These are phyloP conservation scores for Crotalus viridis DNA, from an alignment of 2,113 vertebrate genomes.

Conservation along the genomic window DNA sequence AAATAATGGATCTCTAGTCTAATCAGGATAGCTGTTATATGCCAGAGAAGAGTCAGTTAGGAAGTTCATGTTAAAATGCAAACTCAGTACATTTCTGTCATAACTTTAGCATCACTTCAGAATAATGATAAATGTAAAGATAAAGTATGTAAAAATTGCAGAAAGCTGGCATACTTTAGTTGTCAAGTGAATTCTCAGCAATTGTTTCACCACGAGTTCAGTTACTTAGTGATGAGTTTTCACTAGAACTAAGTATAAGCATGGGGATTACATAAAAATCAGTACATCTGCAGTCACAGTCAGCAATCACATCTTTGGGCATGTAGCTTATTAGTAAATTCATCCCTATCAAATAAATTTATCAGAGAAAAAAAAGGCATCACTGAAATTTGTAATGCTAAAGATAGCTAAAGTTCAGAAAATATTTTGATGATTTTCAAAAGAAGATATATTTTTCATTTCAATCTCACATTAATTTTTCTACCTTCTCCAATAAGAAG, in stretches of 20 bases:
- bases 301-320: conserved; percentile 2
- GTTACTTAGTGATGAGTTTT: not conserved
- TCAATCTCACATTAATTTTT: not conserved
- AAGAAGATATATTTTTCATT: not conserved
- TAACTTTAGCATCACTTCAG: not conserved
- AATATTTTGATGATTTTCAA: not conserved
- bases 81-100: not conserved
- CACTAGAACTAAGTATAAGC: conserved; percentile 3
- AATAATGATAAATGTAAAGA: not conserved
- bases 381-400: not conserved
- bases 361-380: not conserved
- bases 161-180: not conserved
- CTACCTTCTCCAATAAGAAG: not conserved
- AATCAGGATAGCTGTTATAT: not conserved
- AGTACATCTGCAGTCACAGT: not conserved
- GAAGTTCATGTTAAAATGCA: not conserved
- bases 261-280: conserved; percentile 9
- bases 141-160: not conserved
- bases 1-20: not conserved
- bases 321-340: not conserved
- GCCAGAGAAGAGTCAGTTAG: not conserved
- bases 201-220: not conserved
- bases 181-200: not conserved
- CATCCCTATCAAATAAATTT: conserved; percentile 5
- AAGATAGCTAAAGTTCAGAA: not conserved